A percentile compares a stretch with the other conserved stretches of the same genome.
These are phyloP conservation scores for Galerucella pusilla DNA, from an alignment of 2,888 invertebrate species.

Conservation along the genomic window DNA sequence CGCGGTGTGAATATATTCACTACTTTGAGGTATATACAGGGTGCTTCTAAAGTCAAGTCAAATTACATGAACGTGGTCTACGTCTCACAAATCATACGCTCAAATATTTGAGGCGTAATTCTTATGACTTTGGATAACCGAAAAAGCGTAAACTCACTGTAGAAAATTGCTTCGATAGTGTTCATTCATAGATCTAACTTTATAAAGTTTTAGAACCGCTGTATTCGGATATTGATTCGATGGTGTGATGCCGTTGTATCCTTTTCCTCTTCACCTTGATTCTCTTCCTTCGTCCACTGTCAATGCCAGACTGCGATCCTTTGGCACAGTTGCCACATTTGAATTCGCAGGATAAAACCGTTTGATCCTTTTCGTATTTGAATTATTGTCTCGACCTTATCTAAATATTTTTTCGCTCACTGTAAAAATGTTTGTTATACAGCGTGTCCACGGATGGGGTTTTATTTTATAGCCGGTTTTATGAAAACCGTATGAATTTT, in stretches of 20 bases:
- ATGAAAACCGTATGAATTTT: no score
- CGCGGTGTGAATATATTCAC: no score
- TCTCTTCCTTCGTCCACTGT: constrained; percentile 24
- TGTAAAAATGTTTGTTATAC: no score
- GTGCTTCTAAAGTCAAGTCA: no score
- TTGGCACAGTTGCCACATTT: constrained; percentile 13
- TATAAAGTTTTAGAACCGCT: neutral
- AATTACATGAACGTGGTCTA: no score
- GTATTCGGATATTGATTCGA: constrained; percentile 11
- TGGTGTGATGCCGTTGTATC: constrained; percentile 16
- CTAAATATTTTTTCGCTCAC: no score
- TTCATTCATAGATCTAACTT: neutral
- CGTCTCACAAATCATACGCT: no score
- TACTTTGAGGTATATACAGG: no score
- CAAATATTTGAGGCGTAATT: no score
- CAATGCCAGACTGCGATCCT: constrained; percentile 28
- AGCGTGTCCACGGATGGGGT: no score
- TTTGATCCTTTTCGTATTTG: neutral
- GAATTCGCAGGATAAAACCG: neutral
- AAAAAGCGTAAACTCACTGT: neutral
- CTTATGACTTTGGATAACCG: no score
- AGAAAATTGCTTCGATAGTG: neutral
- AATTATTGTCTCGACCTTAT: neutral
- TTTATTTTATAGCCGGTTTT: no score
- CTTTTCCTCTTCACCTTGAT: constrained; percentile 29